Percentiles rank a stretch among this genome's conserved stretches.
These are phyloP conservation scores for Polymixis lichenea DNA, from an alignment of 2,888 invertebrate species.

Conservation along the genomic window DNA sequence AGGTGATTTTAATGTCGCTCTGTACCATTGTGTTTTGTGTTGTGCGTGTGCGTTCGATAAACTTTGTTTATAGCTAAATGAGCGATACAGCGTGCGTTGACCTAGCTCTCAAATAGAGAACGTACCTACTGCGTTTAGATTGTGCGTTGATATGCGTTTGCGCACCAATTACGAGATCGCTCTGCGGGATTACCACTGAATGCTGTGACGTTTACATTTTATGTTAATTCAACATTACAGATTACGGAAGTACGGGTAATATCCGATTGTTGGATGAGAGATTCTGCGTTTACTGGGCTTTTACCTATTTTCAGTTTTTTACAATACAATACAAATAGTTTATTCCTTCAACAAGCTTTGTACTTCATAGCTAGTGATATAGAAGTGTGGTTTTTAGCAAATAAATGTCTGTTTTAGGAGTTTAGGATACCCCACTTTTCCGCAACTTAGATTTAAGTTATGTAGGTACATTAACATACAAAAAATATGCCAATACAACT, in stretches of 20 bases:
- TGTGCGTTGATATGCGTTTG: constrained; percentile 75
- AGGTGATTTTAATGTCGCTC: constrained; percentile 82
- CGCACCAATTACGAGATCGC: constrained; percentile 77
- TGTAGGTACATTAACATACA: too few relatives aligned
- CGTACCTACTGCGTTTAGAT: constrained; percentile 76
- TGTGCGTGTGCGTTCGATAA: constrained; percentile 85
- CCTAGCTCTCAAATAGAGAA: constrained; percentile 82
- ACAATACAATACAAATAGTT: not conserved
- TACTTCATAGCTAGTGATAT: too few relatives aligned
- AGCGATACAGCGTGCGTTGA: constrained; percentile 86
- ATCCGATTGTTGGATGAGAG: constrained; percentile 11
- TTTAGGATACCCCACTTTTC: too few relatives aligned
- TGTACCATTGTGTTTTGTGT: constrained; percentile 85
- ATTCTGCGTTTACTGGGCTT: not conserved
- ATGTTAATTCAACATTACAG: constrained; percentile 40
- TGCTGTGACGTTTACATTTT: constrained; percentile 42
- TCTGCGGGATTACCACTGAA: constrained; percentile 68
- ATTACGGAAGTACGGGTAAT: constrained; percentile 22
- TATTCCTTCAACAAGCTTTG: too few relatives aligned
- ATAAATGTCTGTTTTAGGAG: too few relatives aligned
- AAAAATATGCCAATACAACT: too few relatives aligned
- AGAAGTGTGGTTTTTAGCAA: too few relatives aligned
- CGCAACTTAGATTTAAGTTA: too few relatives aligned
- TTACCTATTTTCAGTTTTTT: not conserved
- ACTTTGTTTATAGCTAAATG: constrained; percentile 89